These are phyloP conservation scores for Grus americana DNA, from an alignment of 2,113 vertebrate species.

Conservation along the genomic window DNA sequence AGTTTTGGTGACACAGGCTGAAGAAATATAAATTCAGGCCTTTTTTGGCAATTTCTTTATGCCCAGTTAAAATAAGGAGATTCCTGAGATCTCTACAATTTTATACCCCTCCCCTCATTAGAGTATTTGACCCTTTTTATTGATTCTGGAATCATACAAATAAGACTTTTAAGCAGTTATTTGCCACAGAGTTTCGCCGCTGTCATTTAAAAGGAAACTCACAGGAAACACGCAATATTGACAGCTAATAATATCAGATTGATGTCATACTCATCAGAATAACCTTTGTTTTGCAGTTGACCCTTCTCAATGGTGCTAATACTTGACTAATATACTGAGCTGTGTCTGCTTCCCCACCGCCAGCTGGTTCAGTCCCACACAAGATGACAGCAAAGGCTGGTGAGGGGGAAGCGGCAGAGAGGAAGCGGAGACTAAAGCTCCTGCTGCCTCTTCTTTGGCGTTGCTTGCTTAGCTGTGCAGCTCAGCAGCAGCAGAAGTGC, in stretches of 20 bases:
- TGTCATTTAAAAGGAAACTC: not conserved
- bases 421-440: not conserved
- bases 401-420: slow-evolving; percentile 15
- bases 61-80: not conserved
- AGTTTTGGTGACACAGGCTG: not conserved
- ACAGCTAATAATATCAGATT: not conserved
- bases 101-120: not conserved
- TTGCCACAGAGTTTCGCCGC: not conserved
- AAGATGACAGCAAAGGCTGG: slow-evolving; percentile 9
- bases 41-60: not conserved
- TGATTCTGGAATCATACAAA: not conserved
- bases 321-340: not conserved
- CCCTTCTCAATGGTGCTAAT: not conserved
- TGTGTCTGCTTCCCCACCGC: not conserved
- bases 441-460: not conserved
- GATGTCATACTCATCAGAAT: not conserved
- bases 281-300: not conserved
- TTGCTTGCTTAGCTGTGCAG: not conserved
- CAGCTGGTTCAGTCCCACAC: slow-evolving; percentile 44
- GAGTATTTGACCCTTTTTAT: not conserved
- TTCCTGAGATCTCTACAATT: not conserved
- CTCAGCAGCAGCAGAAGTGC: not conserved
- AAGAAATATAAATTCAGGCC: not conserved
- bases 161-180: not conserved
- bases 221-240: not conserved